Percentiles rank a stretch among this genome's conserved stretches.
Conservation (phyloP, 37 sponge, comb jelly and placozoan species). For the Oopsacas minuta region DNA sequence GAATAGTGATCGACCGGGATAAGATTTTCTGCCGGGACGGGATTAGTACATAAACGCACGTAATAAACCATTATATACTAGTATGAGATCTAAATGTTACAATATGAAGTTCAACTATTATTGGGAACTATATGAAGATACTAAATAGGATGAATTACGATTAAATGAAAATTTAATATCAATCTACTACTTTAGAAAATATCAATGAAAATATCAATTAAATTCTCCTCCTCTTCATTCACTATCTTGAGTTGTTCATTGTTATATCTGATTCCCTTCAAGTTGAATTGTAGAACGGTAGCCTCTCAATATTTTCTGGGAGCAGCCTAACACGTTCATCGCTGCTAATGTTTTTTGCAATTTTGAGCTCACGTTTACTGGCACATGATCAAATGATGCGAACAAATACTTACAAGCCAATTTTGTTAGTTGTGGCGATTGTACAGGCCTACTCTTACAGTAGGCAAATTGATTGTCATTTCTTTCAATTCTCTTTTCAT, state of each 20-base stretch:
- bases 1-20: constrained; percentile 16
- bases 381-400: constrained; percentile 6
- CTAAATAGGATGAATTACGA: constrained; percentile 16
- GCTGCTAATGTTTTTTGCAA: constrained; percentile 19
- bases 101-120: constrained; percentile 14
- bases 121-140: constrained; percentile 6
- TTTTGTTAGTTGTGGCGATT: constrained; percentile 15
- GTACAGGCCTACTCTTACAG: neutral
- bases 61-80: neutral
- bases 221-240: constrained; percentile 10
- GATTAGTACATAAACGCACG: constrained; percentile 19
- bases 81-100: neutral
- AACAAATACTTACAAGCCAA: constrained; percentile 10
- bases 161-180: constrained; percentile 1
- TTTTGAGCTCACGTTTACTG: constrained; percentile 11
- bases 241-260: neutral
- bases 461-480: constrained; percentile 2
- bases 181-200: constrained; percentile 11
- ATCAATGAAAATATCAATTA: neutral
- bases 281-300: too few relatives aligned
- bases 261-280: too few relatives aligned
- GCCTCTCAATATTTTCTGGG: constrained; percentile 16
- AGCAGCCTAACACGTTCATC: constrained; percentile 17
- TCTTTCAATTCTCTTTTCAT: constrained; percentile 20
- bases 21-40: constrained; percentile 15